phyloP scores from a whole-genome alignment of 2,113 vertebrate genomes.

The Mohoua ochrocephala region DNA sequence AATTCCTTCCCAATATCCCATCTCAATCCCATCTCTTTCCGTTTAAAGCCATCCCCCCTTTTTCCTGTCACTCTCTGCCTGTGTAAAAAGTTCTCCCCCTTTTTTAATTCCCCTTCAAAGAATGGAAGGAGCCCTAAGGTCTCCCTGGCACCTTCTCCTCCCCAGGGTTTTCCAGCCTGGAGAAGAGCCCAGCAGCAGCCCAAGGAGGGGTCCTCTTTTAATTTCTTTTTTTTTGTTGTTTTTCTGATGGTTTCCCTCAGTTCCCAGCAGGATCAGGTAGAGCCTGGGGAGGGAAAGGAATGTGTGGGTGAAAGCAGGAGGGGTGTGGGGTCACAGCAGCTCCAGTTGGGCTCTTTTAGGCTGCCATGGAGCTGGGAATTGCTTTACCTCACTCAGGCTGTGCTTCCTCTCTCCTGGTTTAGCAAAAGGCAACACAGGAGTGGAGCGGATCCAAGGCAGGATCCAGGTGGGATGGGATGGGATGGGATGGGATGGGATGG shows the following conservation, averaged over 20 bases:
- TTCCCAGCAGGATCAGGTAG: neutral
- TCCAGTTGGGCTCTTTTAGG: neutral
- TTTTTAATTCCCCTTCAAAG: neutral
- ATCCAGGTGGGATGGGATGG: neutral
- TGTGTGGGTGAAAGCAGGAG: neutral
- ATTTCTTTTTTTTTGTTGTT: neutral
- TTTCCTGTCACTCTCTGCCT: neutral
- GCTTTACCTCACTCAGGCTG: neutral
- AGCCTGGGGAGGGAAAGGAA: neutral
- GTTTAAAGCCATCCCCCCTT: neutral
- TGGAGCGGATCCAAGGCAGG: neutral
- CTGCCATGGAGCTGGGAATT: neutral
- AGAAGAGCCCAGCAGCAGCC: neutral
- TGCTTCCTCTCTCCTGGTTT: neutral
- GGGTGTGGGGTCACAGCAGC: neutral
- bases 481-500: no score
- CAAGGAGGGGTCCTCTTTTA: neutral
- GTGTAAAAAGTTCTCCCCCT: neutral
- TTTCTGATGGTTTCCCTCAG: neutral
- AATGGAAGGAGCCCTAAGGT: neutral
- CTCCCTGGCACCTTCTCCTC: neutral
- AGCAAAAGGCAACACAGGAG: accelerated
- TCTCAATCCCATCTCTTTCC: neutral
- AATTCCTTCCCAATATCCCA: neutral
- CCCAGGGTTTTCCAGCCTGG: neutral